Evolutionary conservation across 2,888 invertebrate genomes (phyloP), one percentile per base, ranked within the genome.

Genomic region (Eudemis profundana): DNA sequence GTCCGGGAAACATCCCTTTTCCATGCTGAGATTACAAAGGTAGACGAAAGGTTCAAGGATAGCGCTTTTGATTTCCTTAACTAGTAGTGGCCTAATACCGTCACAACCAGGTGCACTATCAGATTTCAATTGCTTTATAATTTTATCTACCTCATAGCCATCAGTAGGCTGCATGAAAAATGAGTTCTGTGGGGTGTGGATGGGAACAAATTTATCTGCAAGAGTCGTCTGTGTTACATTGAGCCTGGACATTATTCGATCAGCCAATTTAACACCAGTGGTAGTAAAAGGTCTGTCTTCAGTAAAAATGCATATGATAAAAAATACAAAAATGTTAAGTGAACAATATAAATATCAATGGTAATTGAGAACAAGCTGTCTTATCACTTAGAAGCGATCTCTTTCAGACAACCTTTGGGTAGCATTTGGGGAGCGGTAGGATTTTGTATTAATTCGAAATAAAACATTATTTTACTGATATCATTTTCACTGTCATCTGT

Each of bases 81-180:
- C 8, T 7, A 36, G 10, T 8, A 12, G n/a, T 1, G 38, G 8
- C n/a, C 8, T 14, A 14, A n/a, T n/a, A 8, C 38, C 4, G n/a
- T 38, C 38, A n/a, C 4, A 38, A 7, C 38, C 38, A 38, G 38
- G 38, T 3, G 38, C 38, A n/a, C 38, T 38, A 14, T 38, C 38
- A n/a, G 2, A n/a, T 8, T n/a, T 38, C 14, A 38, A 14, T 38
- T 38, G 8, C 5, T 3, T 10, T 3, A 36, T 36, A 8, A 38
- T n/a, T 4, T 38, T 14, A 4, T 38, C 38, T 4, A 38, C 38
- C 14, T 38, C 38, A 38, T 3, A 14, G 4, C 2, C 8, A n/a
- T 38, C 14, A n/a, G 38, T 38, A n/a, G 38, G 38, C n/a, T 38
- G n/a, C 38, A 38, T 38, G 3, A 38, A 38, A 38, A 38, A 38